These are phyloP conservation scores for Oryzias woworae DNA, from an alignment of 2,113 vertebrate species.

Conservation along the genomic window DNA sequence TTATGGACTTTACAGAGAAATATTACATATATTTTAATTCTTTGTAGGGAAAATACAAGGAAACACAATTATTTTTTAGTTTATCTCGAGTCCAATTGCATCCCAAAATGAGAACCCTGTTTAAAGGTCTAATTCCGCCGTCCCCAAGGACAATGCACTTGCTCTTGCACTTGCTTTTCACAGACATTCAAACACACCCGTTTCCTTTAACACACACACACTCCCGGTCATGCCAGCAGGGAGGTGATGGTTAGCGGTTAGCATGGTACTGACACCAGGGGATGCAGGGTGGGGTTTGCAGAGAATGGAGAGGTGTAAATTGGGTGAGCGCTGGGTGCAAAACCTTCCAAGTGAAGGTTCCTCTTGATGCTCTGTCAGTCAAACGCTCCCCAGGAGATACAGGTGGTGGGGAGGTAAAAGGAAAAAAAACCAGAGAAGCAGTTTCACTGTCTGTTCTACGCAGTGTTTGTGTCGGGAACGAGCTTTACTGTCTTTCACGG, in stretches of 20 bases:
- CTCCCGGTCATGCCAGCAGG: slow-evolving; percentile 56
- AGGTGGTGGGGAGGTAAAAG: slow-evolving; percentile 50
- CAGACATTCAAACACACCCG: slow-evolving; percentile 21
- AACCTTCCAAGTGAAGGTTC: slow-evolving; percentile 57
- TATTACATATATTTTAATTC: too few relatives aligned
- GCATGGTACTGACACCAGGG: slow-evolving; percentile 62
- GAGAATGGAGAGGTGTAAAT: slow-evolving; percentile 76
- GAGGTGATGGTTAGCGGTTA: slow-evolving; percentile 71
- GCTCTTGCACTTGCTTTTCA: slow-evolving; percentile 13
- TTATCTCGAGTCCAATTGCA: too few relatives aligned
- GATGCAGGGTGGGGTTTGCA: slow-evolving; percentile 63
- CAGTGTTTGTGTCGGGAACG: slow-evolving; percentile 20
- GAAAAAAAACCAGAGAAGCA: slow-evolving; percentile 15
- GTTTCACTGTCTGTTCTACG: slow-evolving; percentile 16
- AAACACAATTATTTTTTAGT: too few relatives aligned
- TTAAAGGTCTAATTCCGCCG: slow-evolving; percentile 37
- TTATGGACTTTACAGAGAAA: too few relatives aligned
- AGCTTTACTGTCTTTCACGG: slow-evolving; percentile 24
- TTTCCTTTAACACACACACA: slow-evolving; percentile 29
- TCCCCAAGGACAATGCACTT: slow-evolving; percentile 45
- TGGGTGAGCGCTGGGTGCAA: slow-evolving; percentile 74
- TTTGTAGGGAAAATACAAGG: too few relatives aligned
- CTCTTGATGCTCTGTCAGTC: slow-evolving; percentile 50
- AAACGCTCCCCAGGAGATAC: slow-evolving; percentile 37
- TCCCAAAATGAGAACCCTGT: neutral